Conservation (phyloP, 2,797 vertebrate species). For the Brachyrhaphis roseni region DNA sequence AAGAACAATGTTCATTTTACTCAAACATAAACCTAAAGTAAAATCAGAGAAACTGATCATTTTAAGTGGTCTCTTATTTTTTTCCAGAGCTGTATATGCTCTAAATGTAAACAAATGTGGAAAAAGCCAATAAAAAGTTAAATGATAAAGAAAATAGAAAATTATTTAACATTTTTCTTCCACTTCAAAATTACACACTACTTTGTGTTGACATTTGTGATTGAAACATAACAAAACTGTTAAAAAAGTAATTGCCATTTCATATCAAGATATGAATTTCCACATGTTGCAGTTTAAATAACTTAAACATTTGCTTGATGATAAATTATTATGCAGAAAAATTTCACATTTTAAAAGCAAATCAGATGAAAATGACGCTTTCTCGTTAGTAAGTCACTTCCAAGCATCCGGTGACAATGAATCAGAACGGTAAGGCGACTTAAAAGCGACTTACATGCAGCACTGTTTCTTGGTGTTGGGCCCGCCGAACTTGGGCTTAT, state of each 20-base stretch:
- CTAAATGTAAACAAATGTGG: no score
- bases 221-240: background rate
- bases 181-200: background rate
- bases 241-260: background rate
- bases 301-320: background rate
- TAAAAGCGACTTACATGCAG: constrained; percentile 88
- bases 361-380: background rate
- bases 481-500: constrained; percentile 95
- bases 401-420: background rate
- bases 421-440: background rate
- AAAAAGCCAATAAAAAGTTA: no score
- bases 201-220: background rate
- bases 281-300: background rate
- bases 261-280: background rate
- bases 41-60: no score
- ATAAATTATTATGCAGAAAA: background rate
- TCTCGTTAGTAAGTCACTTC: background rate
- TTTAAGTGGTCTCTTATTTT: no score
- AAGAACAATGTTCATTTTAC: no score
- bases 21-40: no score
- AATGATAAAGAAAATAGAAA: background rate
- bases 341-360: background rate
- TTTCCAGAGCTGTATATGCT: no score
- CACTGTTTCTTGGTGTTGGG: constrained; percentile 94
- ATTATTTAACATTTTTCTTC: background rate